Evolutionary conservation across 30 jellyfish, hydroid and myxozoan genomes (phyloP).

Genomic region (Morbakka virulenta): DNA sequence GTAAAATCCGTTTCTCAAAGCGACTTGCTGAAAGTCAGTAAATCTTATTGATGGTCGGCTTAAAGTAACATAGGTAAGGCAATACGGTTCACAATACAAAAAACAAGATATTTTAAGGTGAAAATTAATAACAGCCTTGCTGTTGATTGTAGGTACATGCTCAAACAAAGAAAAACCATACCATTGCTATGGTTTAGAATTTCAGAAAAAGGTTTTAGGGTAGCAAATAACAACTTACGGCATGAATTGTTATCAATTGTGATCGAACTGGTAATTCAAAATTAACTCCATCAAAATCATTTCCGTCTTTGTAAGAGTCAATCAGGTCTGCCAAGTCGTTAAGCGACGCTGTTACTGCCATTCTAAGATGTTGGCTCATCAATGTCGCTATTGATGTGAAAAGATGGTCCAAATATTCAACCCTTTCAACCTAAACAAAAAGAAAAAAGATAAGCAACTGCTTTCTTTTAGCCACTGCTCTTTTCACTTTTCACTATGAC

Average conservation of each 20-base stretch:
- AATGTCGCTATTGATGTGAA: slow-evolving; percentile 49
- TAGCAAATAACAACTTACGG: slow-evolving; percentile 30
- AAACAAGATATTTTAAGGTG: too few relatives aligned
- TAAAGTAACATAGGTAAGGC: too few relatives aligned
- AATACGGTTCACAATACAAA: too few relatives aligned
- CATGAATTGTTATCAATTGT: slow-evolving; percentile 38
- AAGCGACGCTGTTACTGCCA: slow-evolving; percentile 48
- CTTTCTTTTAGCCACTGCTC: background rate
- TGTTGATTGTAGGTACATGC: too few relatives aligned
- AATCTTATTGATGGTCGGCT: too few relatives aligned
- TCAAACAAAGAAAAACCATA: too few relatives aligned
- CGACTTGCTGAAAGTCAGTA: too few relatives aligned
- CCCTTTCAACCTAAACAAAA: slow-evolving; percentile 24
- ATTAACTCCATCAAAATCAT: slow-evolving; percentile 30
- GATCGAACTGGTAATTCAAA: slow-evolving; percentile 22
- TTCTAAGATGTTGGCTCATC: slow-evolving; percentile 55
- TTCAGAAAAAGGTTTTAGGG: too few relatives aligned
- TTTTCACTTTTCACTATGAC: background rate
- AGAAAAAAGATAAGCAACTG: background rate
- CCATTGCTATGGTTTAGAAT: too few relatives aligned
- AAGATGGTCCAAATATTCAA: slow-evolving; percentile 53
- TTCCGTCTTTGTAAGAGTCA: slow-evolving; percentile 54
- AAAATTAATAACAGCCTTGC: too few relatives aligned
- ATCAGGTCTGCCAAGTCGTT: slow-evolving; percentile 37
- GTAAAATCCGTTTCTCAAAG: too few relatives aligned